Percentiles rank a stretch among this genome's conserved stretches.
Evolutionary conservation across 1,140 invertebrate species (phyloP).

Genomic region (Pseudomyrmex flavicornis): DNA sequence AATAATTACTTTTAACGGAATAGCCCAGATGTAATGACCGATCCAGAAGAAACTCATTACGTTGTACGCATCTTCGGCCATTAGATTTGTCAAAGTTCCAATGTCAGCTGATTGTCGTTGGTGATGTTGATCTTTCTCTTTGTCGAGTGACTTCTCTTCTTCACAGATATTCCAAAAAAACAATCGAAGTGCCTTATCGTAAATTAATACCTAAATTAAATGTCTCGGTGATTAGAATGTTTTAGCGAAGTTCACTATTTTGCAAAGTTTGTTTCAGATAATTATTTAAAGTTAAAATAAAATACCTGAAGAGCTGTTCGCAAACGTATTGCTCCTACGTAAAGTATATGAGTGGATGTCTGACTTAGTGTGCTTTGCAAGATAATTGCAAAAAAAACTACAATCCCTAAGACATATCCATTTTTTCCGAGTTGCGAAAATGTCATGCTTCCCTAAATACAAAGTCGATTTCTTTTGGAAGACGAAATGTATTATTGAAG

Average conservation of each 20-base stretch:
- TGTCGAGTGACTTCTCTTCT: constrained; percentile 77
- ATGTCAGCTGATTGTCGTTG: constrained; percentile 85
- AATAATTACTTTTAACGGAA: constrained; percentile 91
- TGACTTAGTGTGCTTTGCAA: constrained; percentile 93
- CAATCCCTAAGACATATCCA: constrained; percentile 91
- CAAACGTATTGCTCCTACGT: constrained; percentile 92
- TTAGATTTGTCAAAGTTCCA: constrained; percentile 92
- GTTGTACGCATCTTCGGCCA: constrained; percentile 93
- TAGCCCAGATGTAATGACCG: constrained; percentile 94
- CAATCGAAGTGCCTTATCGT: constrained; percentile 85
- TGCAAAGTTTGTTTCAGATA: background rate
- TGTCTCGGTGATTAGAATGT: background rate
- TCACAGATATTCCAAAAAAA: constrained; percentile 76
- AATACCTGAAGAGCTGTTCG: constrained; percentile 92
- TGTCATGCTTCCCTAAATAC: constrained; percentile 69
- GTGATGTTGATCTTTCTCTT: constrained; percentile 81
- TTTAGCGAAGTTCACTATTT: background rate
- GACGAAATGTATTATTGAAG: background rate
- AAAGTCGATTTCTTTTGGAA: background rate
- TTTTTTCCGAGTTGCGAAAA: constrained; percentile 89
- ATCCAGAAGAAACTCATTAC: constrained; percentile 94
- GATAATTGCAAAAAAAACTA: constrained; percentile 90
- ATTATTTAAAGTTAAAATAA: background rate
- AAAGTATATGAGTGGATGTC: constrained; percentile 92
- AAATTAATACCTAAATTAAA: constrained; percentile 87